Percentiles rank a stretch among this genome's conserved stretches.
Evolutionary conservation across 1,140 invertebrate genomes (phyloP).

Genomic region (Monochamus saltuarius): DNA sequence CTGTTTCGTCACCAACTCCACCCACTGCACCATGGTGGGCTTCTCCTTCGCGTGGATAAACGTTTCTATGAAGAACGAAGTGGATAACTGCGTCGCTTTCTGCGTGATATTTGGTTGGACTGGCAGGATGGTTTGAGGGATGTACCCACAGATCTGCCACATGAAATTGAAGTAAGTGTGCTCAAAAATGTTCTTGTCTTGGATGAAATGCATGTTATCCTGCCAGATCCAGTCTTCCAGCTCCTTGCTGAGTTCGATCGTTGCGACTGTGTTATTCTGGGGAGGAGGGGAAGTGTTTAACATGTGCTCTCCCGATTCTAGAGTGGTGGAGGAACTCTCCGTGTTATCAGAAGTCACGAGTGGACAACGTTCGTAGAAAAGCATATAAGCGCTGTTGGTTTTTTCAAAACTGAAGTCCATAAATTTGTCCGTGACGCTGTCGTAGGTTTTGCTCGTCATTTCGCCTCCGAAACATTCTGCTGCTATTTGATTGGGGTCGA

Average conservation of each 20-base stretch:
- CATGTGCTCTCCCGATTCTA: slow-evolving; percentile 46
- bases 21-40: slow-evolving; percentile 96
- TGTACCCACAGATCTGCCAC: slow-evolving; percentile 93
- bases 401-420: slow-evolving; percentile 98
- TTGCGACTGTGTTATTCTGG: slow-evolving; percentile 40
- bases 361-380: slow-evolving; percentile 85
- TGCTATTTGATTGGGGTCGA: slow-evolving; percentile 91
- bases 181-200: slow-evolving; percentile 94
- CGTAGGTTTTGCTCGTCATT: slow-evolving; percentile 96
- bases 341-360: slow-evolving; percentile 31
- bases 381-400: slow-evolving; percentile 96
- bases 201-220: slow-evolving; percentile 92
- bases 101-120: slow-evolving; percentile 78
- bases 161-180: slow-evolving; percentile 96
- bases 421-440: slow-evolving; percentile 93
- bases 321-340: slow-evolving; percentile 48
- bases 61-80: slow-evolving; percentile 93
- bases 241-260: slow-evolving; percentile 71
- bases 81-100: slow-evolving; percentile 83
- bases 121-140: slow-evolving; percentile 83
- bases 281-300: slow-evolving; percentile 22
- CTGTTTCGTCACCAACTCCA: slow-evolving; percentile 91
- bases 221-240: slow-evolving; percentile 92
- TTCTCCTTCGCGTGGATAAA: slow-evolving; percentile 97
- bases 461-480: slow-evolving; percentile 96